phyloP scores from a whole-genome alignment of 2,113 vertebrate species.

The Numenius arquata region DNA sequence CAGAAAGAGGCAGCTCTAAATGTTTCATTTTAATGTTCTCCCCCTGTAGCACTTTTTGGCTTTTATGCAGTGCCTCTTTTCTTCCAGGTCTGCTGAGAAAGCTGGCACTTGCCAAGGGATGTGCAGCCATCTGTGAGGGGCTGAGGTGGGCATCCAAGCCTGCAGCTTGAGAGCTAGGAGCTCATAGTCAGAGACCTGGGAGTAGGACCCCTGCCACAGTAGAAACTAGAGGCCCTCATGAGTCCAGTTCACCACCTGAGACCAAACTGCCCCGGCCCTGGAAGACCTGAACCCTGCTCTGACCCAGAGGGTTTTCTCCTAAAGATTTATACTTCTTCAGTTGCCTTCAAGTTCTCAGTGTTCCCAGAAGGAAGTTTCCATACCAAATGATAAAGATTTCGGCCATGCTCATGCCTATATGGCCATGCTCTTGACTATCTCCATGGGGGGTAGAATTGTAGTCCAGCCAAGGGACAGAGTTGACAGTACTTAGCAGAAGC shows the following conservation, averaged over 20 bases:
- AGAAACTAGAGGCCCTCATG: not conserved
- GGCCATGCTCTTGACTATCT: not conserved
- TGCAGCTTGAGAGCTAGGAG: not conserved
- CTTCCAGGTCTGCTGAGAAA: not conserved
- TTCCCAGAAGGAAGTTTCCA: not conserved
- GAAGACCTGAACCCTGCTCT: not conserved
- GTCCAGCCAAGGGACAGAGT: not conserved
- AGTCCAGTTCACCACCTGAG: not conserved
- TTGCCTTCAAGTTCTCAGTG: not conserved
- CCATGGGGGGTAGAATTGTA: not conserved
- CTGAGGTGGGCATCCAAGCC: not conserved
- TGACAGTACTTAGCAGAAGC: not conserved
- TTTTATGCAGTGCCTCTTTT: not conserved
- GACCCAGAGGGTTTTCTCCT: not conserved
- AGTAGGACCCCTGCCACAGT: not conserved
- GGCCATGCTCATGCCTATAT: not conserved
- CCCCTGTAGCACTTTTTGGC: not conserved
- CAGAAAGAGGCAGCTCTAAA: not conserved
- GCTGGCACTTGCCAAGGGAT: not conserved
- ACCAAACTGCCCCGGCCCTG: not conserved
- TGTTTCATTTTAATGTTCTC: not conserved
- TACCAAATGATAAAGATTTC: not conserved
- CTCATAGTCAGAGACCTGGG: not conserved
- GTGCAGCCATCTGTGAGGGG: not conserved
- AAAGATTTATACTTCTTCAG: not conserved